A percentile compares a stretch with the other conserved stretches of the same genome.
Conservation (phyloP, 2,797 vertebrate species). For the Danio aesculapii region DNA sequence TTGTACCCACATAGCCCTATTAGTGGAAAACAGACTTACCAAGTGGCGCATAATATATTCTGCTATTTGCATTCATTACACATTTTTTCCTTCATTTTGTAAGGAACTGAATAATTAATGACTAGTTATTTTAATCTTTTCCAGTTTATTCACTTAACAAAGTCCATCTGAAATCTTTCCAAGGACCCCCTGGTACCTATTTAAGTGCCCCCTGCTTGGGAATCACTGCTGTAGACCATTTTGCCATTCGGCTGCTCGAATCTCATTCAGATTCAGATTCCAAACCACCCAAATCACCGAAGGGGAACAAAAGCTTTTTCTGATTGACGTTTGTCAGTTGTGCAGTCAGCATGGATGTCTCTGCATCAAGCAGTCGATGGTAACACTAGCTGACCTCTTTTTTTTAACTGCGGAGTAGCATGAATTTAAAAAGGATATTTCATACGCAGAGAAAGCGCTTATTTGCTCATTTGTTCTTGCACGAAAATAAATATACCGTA, state of each 20-base stretch:
- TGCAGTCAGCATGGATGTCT: constrained; percentile 40
- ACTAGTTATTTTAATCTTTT: neutral
- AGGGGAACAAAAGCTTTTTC: constrained; percentile 41
- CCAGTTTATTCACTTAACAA: neutral
- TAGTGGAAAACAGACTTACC: constrained; percentile 5
- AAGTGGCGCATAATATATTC: neutral
- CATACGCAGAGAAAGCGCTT: neutral
- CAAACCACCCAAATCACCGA: constrained; percentile 37
- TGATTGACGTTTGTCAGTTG: constrained; percentile 46
- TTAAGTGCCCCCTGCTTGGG: neutral
- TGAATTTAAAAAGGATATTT: constrained; percentile 41
- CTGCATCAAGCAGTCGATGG: constrained; percentile 24
- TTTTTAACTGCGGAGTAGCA: constrained; percentile 6
- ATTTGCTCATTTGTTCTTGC: constrained; percentile 10
- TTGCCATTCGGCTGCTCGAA: constrained; percentile 6
- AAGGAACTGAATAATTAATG: neutral
- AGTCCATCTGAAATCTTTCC: constrained; percentile 3
- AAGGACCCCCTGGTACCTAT: constrained; percentile 4
- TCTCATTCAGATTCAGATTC: constrained; percentile 36
- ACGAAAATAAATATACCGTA: constrained; percentile 8
- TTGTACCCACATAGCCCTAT: neutral
- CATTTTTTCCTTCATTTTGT: neutral
- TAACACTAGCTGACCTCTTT: constrained; percentile 34
- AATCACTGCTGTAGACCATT: constrained; percentile 2
- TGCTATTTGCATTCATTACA: neutral